Percentiles rank a stretch among this genome's conserved stretches.
phyloP scores from a whole-genome alignment of 1,140 invertebrate species.

The Wiebesia pumilae region DNA sequence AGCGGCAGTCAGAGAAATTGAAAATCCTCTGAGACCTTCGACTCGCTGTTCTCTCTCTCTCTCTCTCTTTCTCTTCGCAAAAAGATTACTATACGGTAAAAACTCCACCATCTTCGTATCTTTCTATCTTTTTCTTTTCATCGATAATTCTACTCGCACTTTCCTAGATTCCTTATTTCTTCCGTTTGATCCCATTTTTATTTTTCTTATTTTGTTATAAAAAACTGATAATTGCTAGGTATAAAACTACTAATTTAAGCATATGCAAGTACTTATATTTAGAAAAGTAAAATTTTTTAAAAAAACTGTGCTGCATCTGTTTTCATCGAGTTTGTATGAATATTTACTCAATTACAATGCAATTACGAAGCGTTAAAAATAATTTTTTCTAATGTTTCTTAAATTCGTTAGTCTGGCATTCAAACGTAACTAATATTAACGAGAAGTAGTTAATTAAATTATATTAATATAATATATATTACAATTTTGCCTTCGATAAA shows the following conservation, averaged over 20 bases:
- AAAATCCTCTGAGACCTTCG: constrained; percentile 36
- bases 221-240: not conserved
- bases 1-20: constrained; percentile 39
- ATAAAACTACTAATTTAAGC: not conserved
- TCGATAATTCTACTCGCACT: not conserved
- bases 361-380: too few relatives aligned
- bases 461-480: too few relatives aligned
- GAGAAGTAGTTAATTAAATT: too few relatives aligned
- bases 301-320: not conserved
- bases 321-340: not conserved
- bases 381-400: too few relatives aligned
- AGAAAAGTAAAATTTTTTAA: not conserved
- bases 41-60: not conserved
- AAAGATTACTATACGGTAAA: constrained; percentile 11
- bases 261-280: not conserved
- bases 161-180: constrained; percentile 22
- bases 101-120: not conserved
- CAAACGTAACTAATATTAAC: too few relatives aligned
- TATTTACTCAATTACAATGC: not conserved
- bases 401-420: too few relatives aligned
- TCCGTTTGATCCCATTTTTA: not conserved
- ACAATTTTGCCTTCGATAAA: too few relatives aligned
- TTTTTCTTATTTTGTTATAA: not conserved
- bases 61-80: not conserved
- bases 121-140: constrained; percentile 3